Evolutionary conservation across 1,140 invertebrate species (phyloP), one percentile per base, ranked within the genome.

Genomic region (Eumeta japonica): DNA sequence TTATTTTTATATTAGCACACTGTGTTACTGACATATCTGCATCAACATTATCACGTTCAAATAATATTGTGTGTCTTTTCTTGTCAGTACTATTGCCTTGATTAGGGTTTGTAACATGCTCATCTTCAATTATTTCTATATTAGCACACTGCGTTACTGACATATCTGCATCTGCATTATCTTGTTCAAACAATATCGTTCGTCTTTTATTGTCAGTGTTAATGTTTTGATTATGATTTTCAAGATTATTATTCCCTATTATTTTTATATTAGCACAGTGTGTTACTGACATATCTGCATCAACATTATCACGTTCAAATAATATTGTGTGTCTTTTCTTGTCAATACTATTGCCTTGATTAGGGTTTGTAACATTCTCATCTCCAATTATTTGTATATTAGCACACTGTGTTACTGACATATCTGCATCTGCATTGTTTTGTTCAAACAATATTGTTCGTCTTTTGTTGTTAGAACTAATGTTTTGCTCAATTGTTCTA

Each of bases 341-440:
- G n/a, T n/a, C n/a, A 14, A 50, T 16, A 3, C 47, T 45, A n/a
- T 46, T 49, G 38, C 35, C 38, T 24, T 35, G 40, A 28, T 39
- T 52, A 24, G 39, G 34, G 43, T 54, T 10, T 9, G 38, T 41
- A n/a, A n/a, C n/a, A 33, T 35, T 43, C 45, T 37, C 31, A 15
- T 18, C 39, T 35, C 35, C n/a, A 27, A 46, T 14, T 30, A 46
- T 34, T 30, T 48, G 47, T 16, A 28, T 44, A 10, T 20, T 16
- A 19, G 54, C 38, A 2, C 42, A 42, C 28, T 56, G 49, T 0
- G 49, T 56, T 20, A 56, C 36, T 1, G 56, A 56, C 10, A 61
- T 41, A 32, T 58, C 46, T 12, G 34, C 45, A 10, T 35, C 16
- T 3, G 18, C 42, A 17, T 39, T 40, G n/a, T n/a, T n/a, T n/a